Base-by-base conservation (phyloP, 2,797 vertebrate species). In the Triplophysa yarkandensis region DNA sequence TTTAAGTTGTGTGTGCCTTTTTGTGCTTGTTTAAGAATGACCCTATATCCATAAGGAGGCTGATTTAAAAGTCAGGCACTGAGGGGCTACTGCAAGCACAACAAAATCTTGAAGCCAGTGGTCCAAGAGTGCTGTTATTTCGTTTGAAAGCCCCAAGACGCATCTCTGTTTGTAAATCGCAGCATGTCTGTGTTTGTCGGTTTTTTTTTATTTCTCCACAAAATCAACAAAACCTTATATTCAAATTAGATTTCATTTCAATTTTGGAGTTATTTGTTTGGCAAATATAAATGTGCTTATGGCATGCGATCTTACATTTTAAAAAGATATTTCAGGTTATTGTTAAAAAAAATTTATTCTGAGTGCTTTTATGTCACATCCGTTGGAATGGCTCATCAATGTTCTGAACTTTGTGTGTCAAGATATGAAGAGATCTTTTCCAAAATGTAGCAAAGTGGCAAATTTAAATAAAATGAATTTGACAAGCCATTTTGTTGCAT, bases 11-110 rank as follows among this genome's bases (percentile, higher is more conserved):
- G 21, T 55, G 19, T 44, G 71, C 0, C 2, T 41, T 30, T 23
- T 48, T 62, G 16, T 55, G 71, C 36, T 62, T 62, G 34, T 39
- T 41, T 8, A 41, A 41, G 4, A 48, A 71, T 34, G 41, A 7
- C 28, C 60, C 32, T 28, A 48, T 71, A 34, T 58, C 43, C 46
- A 14, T 34, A 36, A 41, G 48, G 2, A 46, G n/a, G n/a, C 21
- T 8, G 25, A 44, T 32, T n/a, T 16, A 57, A 69, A 58, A 23
- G 52, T 43, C 50, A 55, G 50, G 57, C 25, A 14, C 52, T n/a
- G n/a, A 69, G n/a, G 39, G 39, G 21, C 39, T 60, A 27, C n/a
- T 60, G 41, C 16, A 70, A 23, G 32, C 57, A n/a, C 5, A 14
- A n/a, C 5, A 5, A 25, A 27, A 50, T 14, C 23, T 25, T 27